phyloP scores from a whole-genome alignment of 2,888 invertebrate genomes.

The Eulithis testata region DNA sequence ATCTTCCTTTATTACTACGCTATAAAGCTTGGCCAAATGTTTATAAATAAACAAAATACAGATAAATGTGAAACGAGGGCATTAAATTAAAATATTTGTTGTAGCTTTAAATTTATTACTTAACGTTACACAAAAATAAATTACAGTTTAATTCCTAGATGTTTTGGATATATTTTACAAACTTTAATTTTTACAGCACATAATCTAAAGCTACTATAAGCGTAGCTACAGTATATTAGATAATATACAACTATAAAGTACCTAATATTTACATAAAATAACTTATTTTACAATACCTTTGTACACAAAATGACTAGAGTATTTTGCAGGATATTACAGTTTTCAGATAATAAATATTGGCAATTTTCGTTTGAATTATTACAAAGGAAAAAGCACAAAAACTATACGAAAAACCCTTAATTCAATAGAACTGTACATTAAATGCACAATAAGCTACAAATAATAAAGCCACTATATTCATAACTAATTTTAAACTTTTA shows the following conservation, averaged over 20 bases:
- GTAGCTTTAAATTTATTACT: conserved; percentile 44
- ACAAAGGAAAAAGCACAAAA: not conserved
- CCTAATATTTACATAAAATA: conserved; percentile 53
- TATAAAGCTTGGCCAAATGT: too few species aligned
- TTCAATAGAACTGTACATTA: not conserved
- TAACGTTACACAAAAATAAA: conserved; percentile 74
- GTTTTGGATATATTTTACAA: conserved; percentile 14
- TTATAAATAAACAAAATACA: too few species aligned
- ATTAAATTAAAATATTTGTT: not conserved
- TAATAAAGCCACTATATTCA: not conserved
- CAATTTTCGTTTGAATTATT: not conserved
- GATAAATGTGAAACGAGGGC: not conserved
- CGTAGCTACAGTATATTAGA: conserved; percentile 39
- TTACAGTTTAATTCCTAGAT: conserved; percentile 62
- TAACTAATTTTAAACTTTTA: not conserved
- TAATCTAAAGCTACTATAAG: conserved; percentile 44
- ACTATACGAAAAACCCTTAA: not conserved
- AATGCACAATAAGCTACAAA: not conserved
- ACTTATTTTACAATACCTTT: conserved; percentile 59
- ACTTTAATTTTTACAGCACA: conserved; percentile 30
- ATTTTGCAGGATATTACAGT: conserved; percentile 44
- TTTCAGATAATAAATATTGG: conserved; percentile 15
- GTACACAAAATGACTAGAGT: conserved; percentile 80
- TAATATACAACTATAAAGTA: conserved; percentile 47
- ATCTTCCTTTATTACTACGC: too few species aligned